Conservation (phyloP, 1,140 invertebrate genomes). For the Halictus rubicundus region DNA sequence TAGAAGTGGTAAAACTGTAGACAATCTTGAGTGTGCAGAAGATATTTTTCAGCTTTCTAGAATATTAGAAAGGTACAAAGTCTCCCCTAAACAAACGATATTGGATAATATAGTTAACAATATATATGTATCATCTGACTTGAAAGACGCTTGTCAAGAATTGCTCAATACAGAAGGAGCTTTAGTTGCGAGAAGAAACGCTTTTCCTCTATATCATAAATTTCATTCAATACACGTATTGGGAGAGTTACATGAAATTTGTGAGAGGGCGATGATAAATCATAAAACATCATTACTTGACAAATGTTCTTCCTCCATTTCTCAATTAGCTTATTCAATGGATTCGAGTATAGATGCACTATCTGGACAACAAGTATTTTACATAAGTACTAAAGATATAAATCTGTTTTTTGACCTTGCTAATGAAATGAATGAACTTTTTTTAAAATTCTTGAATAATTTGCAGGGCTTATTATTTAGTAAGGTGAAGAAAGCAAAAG, state of each 20-base stretch:
- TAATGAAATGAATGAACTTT: background rate
- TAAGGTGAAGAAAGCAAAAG: background rate
- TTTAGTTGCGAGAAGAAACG: background rate
- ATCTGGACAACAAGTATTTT: background rate
- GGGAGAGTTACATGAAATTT: background rate
- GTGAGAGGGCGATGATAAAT: background rate
- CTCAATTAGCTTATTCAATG: background rate
- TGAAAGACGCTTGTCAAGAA: background rate
- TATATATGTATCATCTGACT: background rate
- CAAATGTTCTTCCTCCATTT: background rate
- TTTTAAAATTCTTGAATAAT: background rate
- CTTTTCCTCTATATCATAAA: background rate
- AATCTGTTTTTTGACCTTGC: background rate
- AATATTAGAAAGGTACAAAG: background rate
- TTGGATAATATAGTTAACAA: background rate
- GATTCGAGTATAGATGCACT: background rate
- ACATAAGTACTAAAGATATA: slow-evolving; percentile 8
- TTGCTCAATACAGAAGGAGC: background rate
- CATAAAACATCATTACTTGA: background rate
- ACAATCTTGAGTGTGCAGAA: slow-evolving; percentile 15
- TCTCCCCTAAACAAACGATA: background rate
- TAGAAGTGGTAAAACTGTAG: slow-evolving; percentile 8
- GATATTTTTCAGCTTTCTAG: slow-evolving; percentile 13
- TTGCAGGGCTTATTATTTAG: background rate
- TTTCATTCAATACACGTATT: background rate